A percentile compares a stretch with the other conserved stretches of the same genome.
Evolutionary conservation across 2,888 invertebrate species (phyloP).

Genomic region (Saturnia pavonia): DNA sequence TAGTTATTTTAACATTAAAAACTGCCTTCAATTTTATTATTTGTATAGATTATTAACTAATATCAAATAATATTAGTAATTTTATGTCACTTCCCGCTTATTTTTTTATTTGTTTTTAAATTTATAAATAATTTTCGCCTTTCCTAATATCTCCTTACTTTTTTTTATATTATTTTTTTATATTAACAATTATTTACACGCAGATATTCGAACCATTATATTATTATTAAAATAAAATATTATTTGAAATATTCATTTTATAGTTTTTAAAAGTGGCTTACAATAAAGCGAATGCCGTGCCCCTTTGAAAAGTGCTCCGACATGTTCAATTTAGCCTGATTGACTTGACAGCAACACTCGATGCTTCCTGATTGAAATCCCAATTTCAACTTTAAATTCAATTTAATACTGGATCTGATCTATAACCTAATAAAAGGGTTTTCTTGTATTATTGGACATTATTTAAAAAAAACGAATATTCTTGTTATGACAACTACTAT

Average conservation of each 20-base stretch:
- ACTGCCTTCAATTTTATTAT: too few species aligned
- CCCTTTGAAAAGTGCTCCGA: constrained; percentile 53
- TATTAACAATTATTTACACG: too few species aligned
- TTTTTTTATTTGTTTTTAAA: too few species aligned
- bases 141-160: too few species aligned
- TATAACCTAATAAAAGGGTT: constrained; percentile 18
- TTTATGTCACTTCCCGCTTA: too few species aligned
- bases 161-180: too few species aligned
- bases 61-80: too few species aligned
- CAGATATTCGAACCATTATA: background rate
- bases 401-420: constrained; percentile 50
- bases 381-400: constrained; percentile 60
- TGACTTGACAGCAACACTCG: constrained; percentile 60
- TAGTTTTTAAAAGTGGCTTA: constrained; percentile 23
- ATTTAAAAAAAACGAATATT: background rate
- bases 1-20: too few species aligned
- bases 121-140: too few species aligned
- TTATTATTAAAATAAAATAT: constrained; percentile 23
- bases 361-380: constrained; percentile 65
- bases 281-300: constrained; percentile 28
- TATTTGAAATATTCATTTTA: background rate
- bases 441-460: background rate
- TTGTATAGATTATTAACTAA: too few species aligned
- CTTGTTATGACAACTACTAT: background rate
- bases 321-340: constrained; percentile 68